These are phyloP conservation scores for Abrostola triplasia DNA, from an alignment of 2,888 invertebrate species.

Conservation along the genomic window DNA sequence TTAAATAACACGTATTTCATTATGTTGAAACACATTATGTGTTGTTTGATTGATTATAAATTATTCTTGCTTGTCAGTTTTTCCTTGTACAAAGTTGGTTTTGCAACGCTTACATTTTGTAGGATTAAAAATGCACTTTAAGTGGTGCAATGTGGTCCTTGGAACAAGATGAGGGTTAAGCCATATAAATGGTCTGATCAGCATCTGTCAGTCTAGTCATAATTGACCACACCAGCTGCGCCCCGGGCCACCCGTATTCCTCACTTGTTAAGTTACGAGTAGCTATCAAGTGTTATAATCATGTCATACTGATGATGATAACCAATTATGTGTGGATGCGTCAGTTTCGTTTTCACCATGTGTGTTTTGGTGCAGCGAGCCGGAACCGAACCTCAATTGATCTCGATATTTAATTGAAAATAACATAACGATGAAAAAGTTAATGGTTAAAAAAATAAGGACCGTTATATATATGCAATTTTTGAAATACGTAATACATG, in stretches of 20 bases:
- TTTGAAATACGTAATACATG: no score
- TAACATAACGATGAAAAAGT: no score
- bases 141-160: background rate
- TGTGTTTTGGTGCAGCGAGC: conserved; percentile 15
- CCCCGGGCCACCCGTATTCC: conserved; percentile 12
- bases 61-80: conserved; percentile 22
- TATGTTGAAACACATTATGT: conserved; percentile 32
- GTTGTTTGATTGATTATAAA: conserved; percentile 25
- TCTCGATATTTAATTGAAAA: no score
- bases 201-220: conserved; percentile 18
- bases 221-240: conserved; percentile 35
- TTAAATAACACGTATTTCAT: conserved; percentile 40
- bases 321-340: conserved; percentile 3
- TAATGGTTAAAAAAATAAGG: no score
- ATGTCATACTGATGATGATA: conserved; percentile 22
- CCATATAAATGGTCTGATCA: background rate
- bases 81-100: conserved; percentile 7
- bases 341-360: conserved; percentile 23
- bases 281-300: conserved; percentile 24
- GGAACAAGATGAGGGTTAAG: background rate
- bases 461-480: no score
- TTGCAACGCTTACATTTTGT: background rate
- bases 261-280: conserved; percentile 18
- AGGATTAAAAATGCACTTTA: background rate
- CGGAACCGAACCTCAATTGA: no score